Evolutionary conservation across 92 coral and sea anemone genomes (phyloP).

Genomic region (Porites divaricata): DNA sequence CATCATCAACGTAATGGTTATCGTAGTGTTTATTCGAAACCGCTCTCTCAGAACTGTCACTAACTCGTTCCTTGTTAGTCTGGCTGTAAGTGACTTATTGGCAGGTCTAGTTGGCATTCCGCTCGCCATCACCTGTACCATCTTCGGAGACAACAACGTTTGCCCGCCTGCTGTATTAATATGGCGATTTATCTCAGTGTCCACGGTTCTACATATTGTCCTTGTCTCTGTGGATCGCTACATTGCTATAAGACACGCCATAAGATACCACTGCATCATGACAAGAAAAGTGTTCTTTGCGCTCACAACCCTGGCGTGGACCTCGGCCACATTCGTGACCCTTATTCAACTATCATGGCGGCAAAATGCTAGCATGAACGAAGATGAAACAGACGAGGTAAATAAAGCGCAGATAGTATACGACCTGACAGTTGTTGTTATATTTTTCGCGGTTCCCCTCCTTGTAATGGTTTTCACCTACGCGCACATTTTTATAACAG

Average conservation of each 20-base stretch:
- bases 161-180: conserved; percentile 40
- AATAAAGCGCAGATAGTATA: conserved; percentile 24
- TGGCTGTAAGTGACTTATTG: conserved; percentile 62
- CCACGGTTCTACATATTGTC: conserved; percentile 65
- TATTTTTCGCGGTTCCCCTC: conserved; percentile 53
- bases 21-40: conserved; percentile 48
- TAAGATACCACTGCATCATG: conserved; percentile 55
- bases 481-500: conserved; percentile 49
- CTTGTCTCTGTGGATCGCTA: conserved; percentile 63
- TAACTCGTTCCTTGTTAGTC: conserved; percentile 63
- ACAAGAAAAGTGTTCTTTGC: conserved; percentile 38
- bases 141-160: conserved; percentile 22
- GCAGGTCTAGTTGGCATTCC: conserved; percentile 72
- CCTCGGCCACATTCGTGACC: conserved; percentile 37
- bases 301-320: conserved; percentile 52
- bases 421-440: conserved; percentile 27
- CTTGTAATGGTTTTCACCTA: conserved; percentile 50
- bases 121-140: conserved; percentile 43
- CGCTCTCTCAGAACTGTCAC: conserved; percentile 56
- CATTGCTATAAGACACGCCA: conserved; percentile 51
- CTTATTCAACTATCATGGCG: conserved; percentile 67
- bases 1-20: conserved; percentile 43
- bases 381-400: conserved; percentile 1
- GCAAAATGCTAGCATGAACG: conserved; percentile 14
- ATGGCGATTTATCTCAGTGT: conserved; percentile 59